Base-by-base conservation (phyloP, 1,140 invertebrate genomes). In the Drosophila orena region DNA sequence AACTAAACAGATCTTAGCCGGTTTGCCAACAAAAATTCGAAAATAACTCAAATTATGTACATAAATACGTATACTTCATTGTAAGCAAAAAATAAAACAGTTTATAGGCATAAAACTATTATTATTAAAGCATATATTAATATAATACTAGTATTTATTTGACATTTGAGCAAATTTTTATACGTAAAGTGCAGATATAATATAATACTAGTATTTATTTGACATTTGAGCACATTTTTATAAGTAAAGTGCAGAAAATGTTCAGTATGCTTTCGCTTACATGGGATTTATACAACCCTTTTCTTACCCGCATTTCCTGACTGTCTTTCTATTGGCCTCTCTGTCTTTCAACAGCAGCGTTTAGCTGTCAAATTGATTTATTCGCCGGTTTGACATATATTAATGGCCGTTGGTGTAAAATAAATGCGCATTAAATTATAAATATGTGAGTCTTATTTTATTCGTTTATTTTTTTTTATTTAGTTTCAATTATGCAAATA, bases 391-490 rank as follows among this genome's bases (percentile, higher is more conserved):
- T 77, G 73, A 85, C 62, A 69, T 77, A 65, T 73, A 75, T 78
- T 61, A 74, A 83, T 78, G 79, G 56, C 20, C 35, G 24, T n/a
- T 30, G 46, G 44, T 74, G 74, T 77, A 78, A 69, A 54, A 78
- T 59, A 81, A 79, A 64, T 69, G 71, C 79, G 73, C 79, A 72
- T 73, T 81, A 57, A 77, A 77, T 77, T 81, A 77, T 81, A 81
- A 77, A 81, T 81, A 77, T 77, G 55, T 65, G 22, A 30, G 53
- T n/a, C 55, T 56, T 74, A 62, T 49, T 49, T 73, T 54, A 53
- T 40, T 70, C 34, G 4, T n/a, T n/a, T n/a, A 37, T 37, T 37
- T 37, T 37, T 42, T 42, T 50, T 64, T 72, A 37, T 59, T 59
- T 57, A 22, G 15, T 8, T 17, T 22, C 17, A 17, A 20, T 46